phyloP scores from a whole-genome alignment of 1,140 invertebrate genomes.

The Nasonia vitripennis region DNA sequence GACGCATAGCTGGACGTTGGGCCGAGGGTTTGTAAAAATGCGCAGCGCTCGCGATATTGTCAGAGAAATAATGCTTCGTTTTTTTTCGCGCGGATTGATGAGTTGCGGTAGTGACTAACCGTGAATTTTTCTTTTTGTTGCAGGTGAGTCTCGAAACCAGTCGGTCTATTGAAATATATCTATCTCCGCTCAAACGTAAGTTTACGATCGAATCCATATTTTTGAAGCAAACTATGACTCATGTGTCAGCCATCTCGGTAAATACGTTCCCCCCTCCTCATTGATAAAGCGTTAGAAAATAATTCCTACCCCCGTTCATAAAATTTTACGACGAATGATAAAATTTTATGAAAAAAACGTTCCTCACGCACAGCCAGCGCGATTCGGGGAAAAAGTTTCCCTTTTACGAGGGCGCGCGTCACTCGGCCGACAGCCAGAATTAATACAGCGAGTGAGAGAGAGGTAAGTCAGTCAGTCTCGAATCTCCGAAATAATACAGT shows the following conservation, averaged over 20 bases:
- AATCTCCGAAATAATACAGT: conserved; percentile 16
- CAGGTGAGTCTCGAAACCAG: conserved; percentile 38
- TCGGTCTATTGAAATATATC: neutral
- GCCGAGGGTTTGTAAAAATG: no score
- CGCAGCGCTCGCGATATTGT: no score
- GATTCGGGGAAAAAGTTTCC: neutral
- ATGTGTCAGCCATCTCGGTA: neutral
- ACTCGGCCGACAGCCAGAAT: neutral
- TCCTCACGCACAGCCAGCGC: neutral
- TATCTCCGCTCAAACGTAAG: neutral
- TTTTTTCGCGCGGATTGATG: no score
- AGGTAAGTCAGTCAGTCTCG: conserved; percentile 31
- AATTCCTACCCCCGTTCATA: neutral
- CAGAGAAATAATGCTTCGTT: neutral
- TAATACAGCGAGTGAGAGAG: conserved; percentile 11
- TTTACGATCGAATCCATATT: neutral
- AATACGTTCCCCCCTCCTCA: neutral
- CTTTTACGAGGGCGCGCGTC: neutral
- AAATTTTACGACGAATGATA: conserved; percentile 28
- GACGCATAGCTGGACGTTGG: neutral
- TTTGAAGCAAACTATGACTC: neutral
- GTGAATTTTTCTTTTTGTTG: conserved; percentile 14
- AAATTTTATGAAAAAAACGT: conserved; percentile 30
- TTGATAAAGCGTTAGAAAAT: neutral
- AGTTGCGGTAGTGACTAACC: neutral